Evolutionary conservation across 1,140 invertebrate genomes (phyloP).

Genomic region (Araneus ventricosus): DNA sequence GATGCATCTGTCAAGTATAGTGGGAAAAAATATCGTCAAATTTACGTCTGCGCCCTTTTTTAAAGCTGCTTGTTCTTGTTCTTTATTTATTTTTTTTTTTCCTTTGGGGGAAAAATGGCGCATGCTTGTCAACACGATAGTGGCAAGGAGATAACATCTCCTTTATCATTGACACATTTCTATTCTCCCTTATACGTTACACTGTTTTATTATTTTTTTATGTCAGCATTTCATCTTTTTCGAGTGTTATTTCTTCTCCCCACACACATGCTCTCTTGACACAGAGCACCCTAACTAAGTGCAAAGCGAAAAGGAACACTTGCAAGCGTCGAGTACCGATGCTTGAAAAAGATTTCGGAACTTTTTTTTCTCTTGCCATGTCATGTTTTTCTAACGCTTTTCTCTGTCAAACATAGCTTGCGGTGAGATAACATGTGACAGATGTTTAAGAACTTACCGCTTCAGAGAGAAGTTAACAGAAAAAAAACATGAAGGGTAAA

Average conservation of each 20-base stretch:
- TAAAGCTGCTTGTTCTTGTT: not conserved
- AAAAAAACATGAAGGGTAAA: not conserved
- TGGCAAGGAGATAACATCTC: conserved; percentile 58
- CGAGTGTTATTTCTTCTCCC: conserved; percentile 57
- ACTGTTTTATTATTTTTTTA: conserved; percentile 28
- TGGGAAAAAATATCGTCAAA: conserved; percentile 3
- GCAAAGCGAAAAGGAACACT: conserved; percentile 19
- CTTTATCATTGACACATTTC: conserved; percentile 59
- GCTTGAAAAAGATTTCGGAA: conserved; percentile 35
- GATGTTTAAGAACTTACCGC: conserved; percentile 60
- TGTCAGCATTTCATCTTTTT: not conserved
- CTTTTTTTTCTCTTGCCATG: not conserved
- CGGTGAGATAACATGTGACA: conserved; percentile 66
- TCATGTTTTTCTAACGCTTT: conserved; percentile 22
- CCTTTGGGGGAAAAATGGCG: not conserved
- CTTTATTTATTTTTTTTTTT: not conserved
- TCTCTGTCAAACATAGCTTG: conserved; percentile 33
- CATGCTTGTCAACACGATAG: conserved; percentile 59
- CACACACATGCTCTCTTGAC: conserved; percentile 20
- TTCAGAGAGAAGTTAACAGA: not conserved
- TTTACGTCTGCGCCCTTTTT: not conserved
- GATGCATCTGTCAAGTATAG: not conserved
- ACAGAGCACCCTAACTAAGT: conserved; percentile 57
- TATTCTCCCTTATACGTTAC: not conserved
- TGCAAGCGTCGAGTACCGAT: not conserved